Conservation (phyloP, 2,797 vertebrate genomes). For the Tarsius wallacei region DNA sequence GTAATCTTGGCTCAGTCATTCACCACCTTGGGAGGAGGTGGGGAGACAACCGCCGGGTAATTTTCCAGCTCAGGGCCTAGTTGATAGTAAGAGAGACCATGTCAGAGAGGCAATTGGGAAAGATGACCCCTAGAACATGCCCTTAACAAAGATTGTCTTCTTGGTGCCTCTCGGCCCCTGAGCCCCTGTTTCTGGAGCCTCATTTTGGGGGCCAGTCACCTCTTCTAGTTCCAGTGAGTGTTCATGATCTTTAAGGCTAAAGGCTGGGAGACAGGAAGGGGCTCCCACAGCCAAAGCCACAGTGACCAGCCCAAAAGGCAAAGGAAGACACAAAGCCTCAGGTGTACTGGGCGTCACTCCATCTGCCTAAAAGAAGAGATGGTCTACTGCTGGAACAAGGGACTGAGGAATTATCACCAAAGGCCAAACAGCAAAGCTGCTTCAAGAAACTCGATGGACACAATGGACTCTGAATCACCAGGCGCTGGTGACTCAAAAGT, state of each 20-base stretch:
- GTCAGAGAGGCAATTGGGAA: background rate
- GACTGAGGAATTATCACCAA: background rate
- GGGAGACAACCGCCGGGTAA: background rate
- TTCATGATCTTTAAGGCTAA: background rate
- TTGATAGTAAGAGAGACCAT: background rate
- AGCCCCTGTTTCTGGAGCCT: background rate
- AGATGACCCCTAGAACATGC: background rate
- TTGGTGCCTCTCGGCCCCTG: background rate
- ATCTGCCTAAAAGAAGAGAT: background rate
- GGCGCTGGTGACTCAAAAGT: background rate
- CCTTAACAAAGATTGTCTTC: background rate
- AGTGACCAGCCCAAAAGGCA: no score
- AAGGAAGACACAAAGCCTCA: background rate
- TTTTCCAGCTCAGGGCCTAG: background rate
- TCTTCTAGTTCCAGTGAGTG: background rate
- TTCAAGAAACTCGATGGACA: background rate
- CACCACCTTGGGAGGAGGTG: background rate
- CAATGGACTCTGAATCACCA: slow-evolving; percentile 58
- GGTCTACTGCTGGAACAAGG: background rate
- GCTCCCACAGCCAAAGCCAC: background rate
- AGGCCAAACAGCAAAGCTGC: background rate
- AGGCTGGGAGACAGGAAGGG: background rate
- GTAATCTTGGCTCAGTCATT: background rate
- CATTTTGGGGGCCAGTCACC: background rate
- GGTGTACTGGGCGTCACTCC: background rate